A percentile compares a stretch with the other conserved stretches of the same genome.
These are phyloP conservation scores for Saiga tatarica DNA, from an alignment of 2,113 vertebrate species.

Conservation along the genomic window DNA sequence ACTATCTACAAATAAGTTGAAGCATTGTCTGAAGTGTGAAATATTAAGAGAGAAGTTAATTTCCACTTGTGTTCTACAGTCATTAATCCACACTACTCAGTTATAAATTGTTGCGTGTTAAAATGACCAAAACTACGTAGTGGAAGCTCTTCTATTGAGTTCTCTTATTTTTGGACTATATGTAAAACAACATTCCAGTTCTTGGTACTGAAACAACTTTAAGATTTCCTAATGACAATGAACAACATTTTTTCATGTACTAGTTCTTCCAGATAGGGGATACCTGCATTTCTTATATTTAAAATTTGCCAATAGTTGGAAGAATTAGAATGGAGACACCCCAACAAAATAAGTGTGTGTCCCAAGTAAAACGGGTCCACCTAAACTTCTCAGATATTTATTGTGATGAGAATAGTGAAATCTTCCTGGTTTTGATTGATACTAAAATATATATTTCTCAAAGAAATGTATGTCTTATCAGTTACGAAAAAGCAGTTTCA, in stretches of 20 bases:
- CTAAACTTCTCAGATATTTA: conserved; percentile 54
- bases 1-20: background rate
- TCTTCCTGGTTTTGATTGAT: background rate
- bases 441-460: conserved; percentile 20
- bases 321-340: conserved; percentile 45
- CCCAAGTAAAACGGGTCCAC: conserved; percentile 53
- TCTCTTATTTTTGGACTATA: background rate
- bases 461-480: conserved; percentile 20
- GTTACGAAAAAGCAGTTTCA: conserved; percentile 19
- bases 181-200: background rate
- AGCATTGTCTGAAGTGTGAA: background rate
- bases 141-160: background rate
- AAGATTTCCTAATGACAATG: background rate
- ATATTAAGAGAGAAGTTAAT: background rate
- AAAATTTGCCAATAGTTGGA: conserved; percentile 21
- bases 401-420: conserved; percentile 34
- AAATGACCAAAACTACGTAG: background rate
- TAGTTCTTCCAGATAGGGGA: background rate
- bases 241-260: background rate
- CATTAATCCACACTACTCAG: background rate
- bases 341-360: background rate
- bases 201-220: background rate
- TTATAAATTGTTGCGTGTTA: background rate
- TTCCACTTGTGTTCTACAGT: background rate
- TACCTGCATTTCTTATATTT: background rate